Base-by-base conservation (phyloP, 2,797 vertebrate genomes). In the Sphenopsis melanotis region DNA sequence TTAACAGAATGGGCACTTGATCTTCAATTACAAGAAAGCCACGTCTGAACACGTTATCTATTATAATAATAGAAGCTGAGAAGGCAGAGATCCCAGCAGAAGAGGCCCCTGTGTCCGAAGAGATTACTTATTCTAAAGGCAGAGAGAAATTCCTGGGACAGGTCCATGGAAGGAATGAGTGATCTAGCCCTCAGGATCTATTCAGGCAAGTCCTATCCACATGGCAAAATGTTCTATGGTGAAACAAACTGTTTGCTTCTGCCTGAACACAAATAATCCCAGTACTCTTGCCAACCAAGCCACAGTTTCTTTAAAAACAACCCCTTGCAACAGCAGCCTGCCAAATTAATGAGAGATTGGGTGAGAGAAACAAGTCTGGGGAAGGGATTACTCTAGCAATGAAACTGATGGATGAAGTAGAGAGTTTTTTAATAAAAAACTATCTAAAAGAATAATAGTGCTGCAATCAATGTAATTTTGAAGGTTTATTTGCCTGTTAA, bases 11-110 rank as follows among this genome's bases (percentile, higher is more conserved):
- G 26, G 39, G 9, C 26, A 82, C 6, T 20, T 72, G n/a, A 61
- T 59, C 32, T 32, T 82, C 59, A 50, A 36, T 52, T 82, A 85
- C 1, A 3, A 72, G 34, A 80, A 76, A 84, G 39, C 11, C 59
- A 82, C 2, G 0, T 36, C n/a, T 5, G 1, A 39, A 76, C 8
- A 34, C 27, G 1, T 1, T 1, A 39, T 39, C 55, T 41, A 5
- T 36, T 37, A 53, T 9, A 41, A 20, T 53, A 81, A 82, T 2
- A 82, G 32, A 79, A 82, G 23, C 39, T 76, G 76, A 72, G 19
- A 82, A 75, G 11, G 30, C 23, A 96, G 30, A 89, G 32, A 87
- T 68, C 1, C 21, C 46, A 85, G 63, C 14, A 79, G 52, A 75
- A 71, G 6, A 76, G 26, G 10, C 1, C 5, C 5, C 60, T 32